Evolutionary conservation across 2,888 invertebrate genomes (phyloP), one percentile per base, ranked within the genome.

Genomic region (Lymantria monacha): DNA sequence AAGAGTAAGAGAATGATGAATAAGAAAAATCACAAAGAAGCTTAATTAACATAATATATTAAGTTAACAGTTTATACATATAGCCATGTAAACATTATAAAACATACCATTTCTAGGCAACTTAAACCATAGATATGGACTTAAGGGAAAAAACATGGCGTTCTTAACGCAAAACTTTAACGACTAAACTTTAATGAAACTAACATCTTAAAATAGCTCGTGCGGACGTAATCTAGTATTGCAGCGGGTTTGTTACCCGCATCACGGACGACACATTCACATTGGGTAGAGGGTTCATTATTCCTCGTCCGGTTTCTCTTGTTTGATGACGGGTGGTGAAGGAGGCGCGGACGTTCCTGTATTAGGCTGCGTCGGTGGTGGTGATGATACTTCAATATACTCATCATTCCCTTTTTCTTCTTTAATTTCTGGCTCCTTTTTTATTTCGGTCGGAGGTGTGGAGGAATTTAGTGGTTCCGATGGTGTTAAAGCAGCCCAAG

Each of bases 151-250:
- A 76, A 74, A 75, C 68, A 74, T 62, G 70, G 88, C 91, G 90
- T 91, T 91, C 86, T 87, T 83, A 91, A 90, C 91, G 91, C 90
- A 73, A 81, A 67, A 76, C 67, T 74, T 82, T 74, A 88, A 89
- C 87, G 76, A 66, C 59, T 80, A 81, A 33, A 79, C 72, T 61
- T 77, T 79, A 81, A 79, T 72, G 66, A 75, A 79, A 76, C 72
- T 80, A 78, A 69, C 66, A 81, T 83, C 68, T 67, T 78, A 79
- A 51, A 70, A 73, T 80, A 80, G 64, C 72, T 74, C 73, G 69
- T 74, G 75, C 81, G 90, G 90, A 91, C 90, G 90, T 89, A 85
- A 85, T 87, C 88, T 88, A 89, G 81, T 91, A 91, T 91, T 91
- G 90, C 90, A 81, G 82, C 87, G 89, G 89, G 75, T 43, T 46